Percentiles rank a stretch among this genome's conserved stretches.
phyloP scores from a whole-genome alignment of 2,113 vertebrate genomes.

The Scopus umbretta region DNA sequence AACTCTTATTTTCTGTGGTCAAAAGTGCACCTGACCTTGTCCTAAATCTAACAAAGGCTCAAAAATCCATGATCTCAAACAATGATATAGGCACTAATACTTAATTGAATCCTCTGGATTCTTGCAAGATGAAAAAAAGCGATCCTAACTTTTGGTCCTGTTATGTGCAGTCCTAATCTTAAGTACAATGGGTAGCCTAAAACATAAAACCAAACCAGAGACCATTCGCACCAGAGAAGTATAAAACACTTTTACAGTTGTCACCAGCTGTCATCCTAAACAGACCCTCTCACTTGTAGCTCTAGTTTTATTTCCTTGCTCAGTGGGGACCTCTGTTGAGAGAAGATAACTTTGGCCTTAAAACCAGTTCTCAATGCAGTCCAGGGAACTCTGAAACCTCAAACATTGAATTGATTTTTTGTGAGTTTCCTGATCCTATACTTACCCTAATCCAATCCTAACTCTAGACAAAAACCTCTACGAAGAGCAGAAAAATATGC shows the following conservation, averaged over 20 bases:
- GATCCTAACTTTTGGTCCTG: no score
- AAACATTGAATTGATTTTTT: neutral
- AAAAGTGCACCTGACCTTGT: no score
- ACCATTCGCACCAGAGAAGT: no score
- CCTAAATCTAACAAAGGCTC: no score
- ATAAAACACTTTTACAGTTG: neutral
- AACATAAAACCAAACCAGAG: no score
- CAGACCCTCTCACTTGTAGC: neutral
- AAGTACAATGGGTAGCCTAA: no score
- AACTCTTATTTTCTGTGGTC: no score
- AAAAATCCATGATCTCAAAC: no score
- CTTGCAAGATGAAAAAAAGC: no score
- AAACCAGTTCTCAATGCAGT: neutral
- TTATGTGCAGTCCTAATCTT: no score
- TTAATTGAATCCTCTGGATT: no score
- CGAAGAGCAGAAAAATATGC: neutral
- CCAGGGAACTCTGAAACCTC: neutral
- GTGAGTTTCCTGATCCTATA: neutral
- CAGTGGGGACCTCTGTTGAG: neutral
- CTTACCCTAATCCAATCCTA: neutral
- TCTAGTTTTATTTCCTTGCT: neutral
- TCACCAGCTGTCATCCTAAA: neutral
- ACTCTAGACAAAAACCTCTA: neutral
- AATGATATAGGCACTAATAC: no score
- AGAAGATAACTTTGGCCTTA: neutral